These are phyloP conservation scores for Glyptemys insculpta DNA, from an alignment of 2,797 vertebrate species.

Conservation along the genomic window DNA sequence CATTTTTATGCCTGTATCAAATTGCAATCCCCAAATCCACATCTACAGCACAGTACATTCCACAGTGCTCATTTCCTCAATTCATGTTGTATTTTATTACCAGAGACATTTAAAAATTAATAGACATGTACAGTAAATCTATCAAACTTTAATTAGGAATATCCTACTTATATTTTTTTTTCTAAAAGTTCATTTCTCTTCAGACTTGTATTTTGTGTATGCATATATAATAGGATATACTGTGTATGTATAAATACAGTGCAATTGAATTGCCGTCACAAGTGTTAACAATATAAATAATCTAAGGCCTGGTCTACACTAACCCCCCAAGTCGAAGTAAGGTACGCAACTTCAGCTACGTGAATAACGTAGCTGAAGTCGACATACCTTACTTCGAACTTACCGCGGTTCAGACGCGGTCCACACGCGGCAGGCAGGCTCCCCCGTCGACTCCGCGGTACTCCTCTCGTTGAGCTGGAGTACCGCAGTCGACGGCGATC, in stretches of 20 bases:
- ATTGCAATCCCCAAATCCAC: background rate
- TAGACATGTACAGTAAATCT: background rate
- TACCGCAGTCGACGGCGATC: no score
- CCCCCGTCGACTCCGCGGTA: no score
- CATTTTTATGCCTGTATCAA: background rate
- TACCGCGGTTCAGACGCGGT: no score
- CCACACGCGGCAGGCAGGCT: no score
- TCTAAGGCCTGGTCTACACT: no score
- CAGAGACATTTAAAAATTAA: background rate
- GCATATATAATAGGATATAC: background rate
- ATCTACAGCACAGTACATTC: background rate
- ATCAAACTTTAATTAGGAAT: background rate
- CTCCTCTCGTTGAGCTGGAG: no score
- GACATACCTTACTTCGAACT: no score
- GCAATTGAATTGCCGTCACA: background rate
- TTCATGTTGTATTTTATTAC: background rate
- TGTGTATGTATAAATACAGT: background rate
- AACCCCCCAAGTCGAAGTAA: no score
- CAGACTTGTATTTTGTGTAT: background rate
- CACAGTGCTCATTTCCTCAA: background rate
- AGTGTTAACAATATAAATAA: background rate
- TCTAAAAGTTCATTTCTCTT: background rate
- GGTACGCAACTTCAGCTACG: no score
- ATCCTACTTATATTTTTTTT: background rate
- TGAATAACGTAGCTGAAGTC: no score